Evolutionary conservation across 2,888 invertebrate species (phyloP).

Genomic region (Ectobius pallidus): DNA sequence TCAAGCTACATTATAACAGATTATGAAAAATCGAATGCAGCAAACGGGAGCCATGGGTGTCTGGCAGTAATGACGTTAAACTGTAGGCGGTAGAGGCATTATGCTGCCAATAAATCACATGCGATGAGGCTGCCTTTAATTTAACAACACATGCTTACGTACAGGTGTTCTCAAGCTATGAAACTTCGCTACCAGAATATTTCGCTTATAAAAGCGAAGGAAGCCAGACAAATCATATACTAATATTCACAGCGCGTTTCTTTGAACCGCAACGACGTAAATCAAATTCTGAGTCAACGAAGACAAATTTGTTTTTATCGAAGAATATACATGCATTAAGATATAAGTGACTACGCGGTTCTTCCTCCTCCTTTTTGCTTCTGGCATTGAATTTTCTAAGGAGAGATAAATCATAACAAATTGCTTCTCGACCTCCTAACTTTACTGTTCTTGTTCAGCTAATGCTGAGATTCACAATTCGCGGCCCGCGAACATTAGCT

Average conservation of each 20-base stretch:
- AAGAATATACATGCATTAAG: neutral
- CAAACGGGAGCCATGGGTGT: neutral
- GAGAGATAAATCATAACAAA: neutral
- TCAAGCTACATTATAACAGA: too few species aligned
- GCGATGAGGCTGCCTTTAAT: neutral
- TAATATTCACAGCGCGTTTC: neutral
- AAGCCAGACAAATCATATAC: neutral
- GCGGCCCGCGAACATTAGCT: too few species aligned
- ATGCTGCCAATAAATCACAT: neutral
- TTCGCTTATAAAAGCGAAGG: neutral
- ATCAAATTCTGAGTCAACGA: neutral
- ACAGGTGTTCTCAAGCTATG: neutral
- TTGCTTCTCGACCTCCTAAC: neutral
- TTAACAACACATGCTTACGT: neutral
- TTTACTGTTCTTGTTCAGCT: too few species aligned
- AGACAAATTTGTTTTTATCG: neutral
- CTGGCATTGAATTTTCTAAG: neutral
- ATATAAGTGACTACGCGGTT: neutral
- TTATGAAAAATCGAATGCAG: conserved; percentile 4
- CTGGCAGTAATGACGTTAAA: neutral
- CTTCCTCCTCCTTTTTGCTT: neutral
- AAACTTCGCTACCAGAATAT: neutral
- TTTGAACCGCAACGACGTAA: neutral
- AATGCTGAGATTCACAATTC: too few species aligned
- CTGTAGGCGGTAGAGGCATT: neutral